Conservation (phyloP, 2,888 invertebrate genomes). For the Drosophila merina region DNA sequence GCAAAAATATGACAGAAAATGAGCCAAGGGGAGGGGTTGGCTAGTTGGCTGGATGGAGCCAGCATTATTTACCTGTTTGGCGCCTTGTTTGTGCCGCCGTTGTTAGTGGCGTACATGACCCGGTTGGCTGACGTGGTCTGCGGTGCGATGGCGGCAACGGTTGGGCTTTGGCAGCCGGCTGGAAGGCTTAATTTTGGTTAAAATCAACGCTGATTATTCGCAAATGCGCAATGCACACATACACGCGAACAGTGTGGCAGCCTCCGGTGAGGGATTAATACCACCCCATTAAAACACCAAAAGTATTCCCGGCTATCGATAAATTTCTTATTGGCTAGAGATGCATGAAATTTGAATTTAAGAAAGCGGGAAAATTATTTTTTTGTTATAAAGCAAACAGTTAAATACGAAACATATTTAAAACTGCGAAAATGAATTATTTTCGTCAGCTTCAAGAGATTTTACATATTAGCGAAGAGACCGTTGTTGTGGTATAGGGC, state of each 20-base stretch:
- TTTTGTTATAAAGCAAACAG: not conserved
- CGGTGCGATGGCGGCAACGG: constrained; percentile 36
- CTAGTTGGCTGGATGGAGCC: constrained; percentile 9
- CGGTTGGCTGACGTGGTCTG: constrained; percentile 27
- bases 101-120: constrained; percentile 75
- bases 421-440: not conserved
- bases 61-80: constrained; percentile 63
- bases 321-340: not conserved
- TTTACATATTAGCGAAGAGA: not conserved
- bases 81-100: constrained; percentile 74
- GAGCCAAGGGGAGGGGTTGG: constrained; percentile 17
- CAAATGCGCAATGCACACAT: constrained; percentile 71
- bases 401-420: not conserved
- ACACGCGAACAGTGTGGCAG: constrained; percentile 23
- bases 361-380: not conserved
- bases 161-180: constrained; percentile 21
- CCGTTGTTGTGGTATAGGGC: too few species aligned
- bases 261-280: not conserved
- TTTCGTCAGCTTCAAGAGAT: not conserved
- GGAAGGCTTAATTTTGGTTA: constrained; percentile 25
- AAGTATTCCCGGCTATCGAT: not conserved
- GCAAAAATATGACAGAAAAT: constrained; percentile 2
- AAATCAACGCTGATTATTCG: constrained; percentile 50
- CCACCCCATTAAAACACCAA: not conserved
- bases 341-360: not conserved